phyloP scores from a whole-genome alignment of 2,888 invertebrate species.

The Sericinus montela region DNA sequence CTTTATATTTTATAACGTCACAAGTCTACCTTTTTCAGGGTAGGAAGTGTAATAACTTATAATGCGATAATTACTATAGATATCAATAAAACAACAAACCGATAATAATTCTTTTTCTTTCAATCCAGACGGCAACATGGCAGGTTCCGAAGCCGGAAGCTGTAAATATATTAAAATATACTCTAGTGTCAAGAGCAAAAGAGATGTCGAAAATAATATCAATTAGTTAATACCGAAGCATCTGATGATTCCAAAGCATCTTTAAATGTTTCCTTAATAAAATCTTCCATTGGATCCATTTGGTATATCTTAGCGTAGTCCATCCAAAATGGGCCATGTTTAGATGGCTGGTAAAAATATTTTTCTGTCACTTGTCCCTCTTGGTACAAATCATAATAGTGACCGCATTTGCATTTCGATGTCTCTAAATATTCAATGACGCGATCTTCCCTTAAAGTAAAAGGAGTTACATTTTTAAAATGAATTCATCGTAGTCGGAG shows the following conservation, averaged over 20 bases:
- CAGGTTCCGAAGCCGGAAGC: constrained; percentile 42
- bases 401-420: constrained; percentile 60
- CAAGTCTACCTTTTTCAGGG: too few species aligned
- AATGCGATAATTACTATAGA: too few species aligned
- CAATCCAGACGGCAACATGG: constrained; percentile 46
- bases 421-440: constrained; percentile 46
- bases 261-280: constrained; percentile 49
- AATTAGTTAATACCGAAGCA: neutral
- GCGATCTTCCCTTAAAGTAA: constrained; percentile 41
- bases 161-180: constrained; percentile 26
- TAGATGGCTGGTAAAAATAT: constrained; percentile 52
- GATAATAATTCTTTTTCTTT: constrained; percentile 50
- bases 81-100: constrained; percentile 30
- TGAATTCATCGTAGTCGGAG: too few species aligned
- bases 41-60: too few species aligned
- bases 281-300: constrained; percentile 56
- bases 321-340: constrained; percentile 42
- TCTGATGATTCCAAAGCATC: constrained; percentile 42
- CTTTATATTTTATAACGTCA: too few species aligned
- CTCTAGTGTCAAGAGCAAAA: too few species aligned
- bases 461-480: neutral
- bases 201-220: too few species aligned
- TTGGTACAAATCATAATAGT: constrained; percentile 52
- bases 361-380: constrained; percentile 44
- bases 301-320: constrained; percentile 61